Evolutionary conservation across 2,113 vertebrate species (phyloP).

Genomic region (Tetraodon nigroviridis): DNA sequence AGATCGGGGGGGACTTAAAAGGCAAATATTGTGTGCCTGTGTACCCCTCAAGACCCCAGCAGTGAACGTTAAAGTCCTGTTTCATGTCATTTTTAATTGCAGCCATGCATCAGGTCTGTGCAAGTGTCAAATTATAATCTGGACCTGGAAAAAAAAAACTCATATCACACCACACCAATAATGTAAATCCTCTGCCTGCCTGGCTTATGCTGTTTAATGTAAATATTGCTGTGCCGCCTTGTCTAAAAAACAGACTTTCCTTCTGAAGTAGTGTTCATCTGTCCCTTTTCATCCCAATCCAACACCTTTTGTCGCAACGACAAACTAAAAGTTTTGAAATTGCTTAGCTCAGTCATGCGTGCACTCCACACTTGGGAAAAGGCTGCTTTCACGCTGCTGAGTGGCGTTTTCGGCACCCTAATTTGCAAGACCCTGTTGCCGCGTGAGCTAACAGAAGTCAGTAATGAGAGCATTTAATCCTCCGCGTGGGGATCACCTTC

Average conservation of each 20-base stretch:
- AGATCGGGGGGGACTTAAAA: constrained; percentile 35
- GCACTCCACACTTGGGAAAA: constrained; percentile 18
- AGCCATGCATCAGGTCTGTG: neutral
- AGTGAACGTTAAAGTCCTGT: constrained; percentile 1
- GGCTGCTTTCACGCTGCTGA: constrained; percentile 3
- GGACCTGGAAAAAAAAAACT: neutral
- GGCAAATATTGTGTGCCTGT: constrained; percentile 23
- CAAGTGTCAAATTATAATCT: neutral
- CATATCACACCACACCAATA: neutral
- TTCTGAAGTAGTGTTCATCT: neutral
- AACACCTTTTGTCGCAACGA: neutral
- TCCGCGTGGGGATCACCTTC: constrained; percentile 21
- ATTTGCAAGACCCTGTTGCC: constrained; percentile 29
- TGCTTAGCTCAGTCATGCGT: constrained; percentile 23
- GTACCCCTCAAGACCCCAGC: neutral
- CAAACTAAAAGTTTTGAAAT: no score
- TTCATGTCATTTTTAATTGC: constrained; percentile 1
- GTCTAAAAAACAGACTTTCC: neutral
- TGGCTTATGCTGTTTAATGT: neutral
- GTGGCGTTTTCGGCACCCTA: constrained; percentile 5
- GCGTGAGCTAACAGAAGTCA: constrained; percentile 39
- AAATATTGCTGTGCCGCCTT: no score
- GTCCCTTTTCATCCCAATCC: neutral
- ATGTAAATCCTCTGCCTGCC: neutral
- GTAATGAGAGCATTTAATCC: constrained; percentile 27